phyloP scores from a whole-genome alignment of 2,888 invertebrate species.

The Cheilosia impressa region DNA sequence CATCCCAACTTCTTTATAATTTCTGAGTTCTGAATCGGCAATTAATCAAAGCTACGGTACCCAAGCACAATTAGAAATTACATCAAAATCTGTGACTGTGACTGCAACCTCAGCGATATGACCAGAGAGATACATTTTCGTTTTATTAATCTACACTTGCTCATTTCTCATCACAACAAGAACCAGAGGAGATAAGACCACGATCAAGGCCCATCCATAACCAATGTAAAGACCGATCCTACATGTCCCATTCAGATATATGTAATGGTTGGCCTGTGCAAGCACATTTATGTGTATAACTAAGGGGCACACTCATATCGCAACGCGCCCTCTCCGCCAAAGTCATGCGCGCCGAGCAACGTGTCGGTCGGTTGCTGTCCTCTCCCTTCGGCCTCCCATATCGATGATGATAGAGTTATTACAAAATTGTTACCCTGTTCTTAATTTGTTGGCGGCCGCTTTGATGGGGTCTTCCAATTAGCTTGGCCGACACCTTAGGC shows the following conservation, averaged over 20 bases:
- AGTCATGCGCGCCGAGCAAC: conserved; percentile 24
- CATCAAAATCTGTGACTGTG: conserved; percentile 6
- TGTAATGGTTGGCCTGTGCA: conserved; percentile 21
- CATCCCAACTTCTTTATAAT: no score
- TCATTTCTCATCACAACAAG: conserved; percentile 60
- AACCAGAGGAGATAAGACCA: conserved; percentile 47
- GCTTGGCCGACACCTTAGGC: conserved; percentile 80
- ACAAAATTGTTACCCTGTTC: conserved; percentile 80
- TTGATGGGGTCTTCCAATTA: conserved; percentile 80
- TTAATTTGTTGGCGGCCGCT: conserved; percentile 79
- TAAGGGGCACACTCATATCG: conserved; percentile 43
- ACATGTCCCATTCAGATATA: conserved; percentile 63
- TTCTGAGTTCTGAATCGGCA: background rate
- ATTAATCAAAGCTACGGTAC: conserved; percentile 17
- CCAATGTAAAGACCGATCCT: conserved; percentile 70
- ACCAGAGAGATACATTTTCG: conserved; percentile 4
- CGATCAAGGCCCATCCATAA: conserved; percentile 66
- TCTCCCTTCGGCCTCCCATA: conserved; percentile 81
- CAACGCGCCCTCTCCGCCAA: conserved; percentile 22
- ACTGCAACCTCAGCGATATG: background rate
- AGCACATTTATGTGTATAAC: conserved; percentile 39
- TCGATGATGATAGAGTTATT: conserved; percentile 83
- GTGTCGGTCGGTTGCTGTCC: conserved; percentile 32
- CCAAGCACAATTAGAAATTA: conserved; percentile 28
- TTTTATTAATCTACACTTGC: conserved; percentile 49